Conservation (phyloP, 2,113 vertebrate species). For the Petromus typicus region DNA sequence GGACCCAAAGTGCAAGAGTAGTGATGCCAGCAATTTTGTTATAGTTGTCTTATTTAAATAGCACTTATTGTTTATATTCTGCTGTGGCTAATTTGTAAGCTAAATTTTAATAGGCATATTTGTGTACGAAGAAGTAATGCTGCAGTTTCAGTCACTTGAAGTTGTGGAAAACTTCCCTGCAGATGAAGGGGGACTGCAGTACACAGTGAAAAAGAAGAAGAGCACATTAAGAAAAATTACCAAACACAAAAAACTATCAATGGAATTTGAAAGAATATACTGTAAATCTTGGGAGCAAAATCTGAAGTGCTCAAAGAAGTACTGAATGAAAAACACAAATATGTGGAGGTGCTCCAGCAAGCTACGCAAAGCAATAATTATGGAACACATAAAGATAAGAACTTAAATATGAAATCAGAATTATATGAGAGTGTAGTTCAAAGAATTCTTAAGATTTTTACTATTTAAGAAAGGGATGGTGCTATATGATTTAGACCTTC, state of each 20-base stretch:
- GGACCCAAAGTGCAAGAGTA: background rate
- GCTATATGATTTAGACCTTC: constrained; percentile 28
- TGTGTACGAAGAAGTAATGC: background rate
- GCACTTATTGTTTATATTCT: background rate
- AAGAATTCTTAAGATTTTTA: constrained; percentile 17
- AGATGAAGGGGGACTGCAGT: background rate
- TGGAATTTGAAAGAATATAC: background rate
- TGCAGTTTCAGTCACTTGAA: background rate
- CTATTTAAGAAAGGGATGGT: background rate
- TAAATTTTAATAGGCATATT: background rate
- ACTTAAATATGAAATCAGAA: background rate
- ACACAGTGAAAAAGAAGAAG: background rate
- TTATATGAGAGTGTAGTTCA: background rate
- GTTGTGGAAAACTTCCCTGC: background rate
- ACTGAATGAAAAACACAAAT: background rate
- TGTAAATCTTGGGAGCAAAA: background rate
- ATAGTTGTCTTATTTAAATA: background rate
- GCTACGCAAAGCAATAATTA: background rate
- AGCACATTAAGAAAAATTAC: constrained; percentile 10
- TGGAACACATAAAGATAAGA: background rate
- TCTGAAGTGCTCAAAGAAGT: background rate
- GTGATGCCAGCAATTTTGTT: background rate
- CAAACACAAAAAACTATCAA: background rate
- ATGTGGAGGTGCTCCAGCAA: background rate
- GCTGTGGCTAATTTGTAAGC: background rate